Conservation (phyloP, 2,797 vertebrate species). For the Cirrhinus mrigala region DNA sequence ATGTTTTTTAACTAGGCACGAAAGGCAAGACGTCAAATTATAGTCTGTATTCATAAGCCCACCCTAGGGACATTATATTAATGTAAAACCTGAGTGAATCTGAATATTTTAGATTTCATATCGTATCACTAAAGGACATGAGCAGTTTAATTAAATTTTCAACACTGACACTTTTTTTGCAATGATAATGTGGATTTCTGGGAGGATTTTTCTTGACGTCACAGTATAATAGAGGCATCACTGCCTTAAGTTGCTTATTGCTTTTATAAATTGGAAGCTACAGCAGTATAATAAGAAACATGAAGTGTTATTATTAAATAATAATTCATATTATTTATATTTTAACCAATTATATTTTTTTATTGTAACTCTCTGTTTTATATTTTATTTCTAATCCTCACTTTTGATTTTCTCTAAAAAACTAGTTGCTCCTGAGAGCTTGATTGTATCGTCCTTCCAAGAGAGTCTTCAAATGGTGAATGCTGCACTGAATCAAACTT, state of each 20-base stretch:
- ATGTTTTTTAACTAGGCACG: conserved; percentile 11
- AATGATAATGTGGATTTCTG: not conserved
- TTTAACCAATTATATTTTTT: not conserved
- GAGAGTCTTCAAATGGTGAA: conserved; percentile 71
- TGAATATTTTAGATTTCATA: conserved; percentile 15
- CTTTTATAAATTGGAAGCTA: not conserved
- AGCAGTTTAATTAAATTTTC: not conserved
- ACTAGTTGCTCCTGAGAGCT: conserved; percentile 56
- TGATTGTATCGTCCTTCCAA: conserved; percentile 72
- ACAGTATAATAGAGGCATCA: not conserved
- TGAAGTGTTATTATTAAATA: not conserved
- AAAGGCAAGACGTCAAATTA: conserved; percentile 14
- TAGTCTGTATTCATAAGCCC: conserved; percentile 19
- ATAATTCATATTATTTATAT: not conserved
- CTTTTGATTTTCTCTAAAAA: conserved; percentile 53
- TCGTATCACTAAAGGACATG: not conserved
- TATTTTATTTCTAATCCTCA: not conserved
- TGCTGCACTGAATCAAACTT: conserved; percentile 57
- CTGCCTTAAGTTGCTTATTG: not conserved
- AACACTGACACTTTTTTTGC: not conserved
- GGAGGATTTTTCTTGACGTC: not conserved
- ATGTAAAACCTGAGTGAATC: conserved; percentile 12
- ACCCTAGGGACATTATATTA: conserved; percentile 4
- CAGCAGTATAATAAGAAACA: not conserved
- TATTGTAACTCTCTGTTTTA: not conserved